These are phyloP conservation scores for Lysandra coridon DNA, from an alignment of 2,888 invertebrate genomes.

Conservation along the genomic window DNA sequence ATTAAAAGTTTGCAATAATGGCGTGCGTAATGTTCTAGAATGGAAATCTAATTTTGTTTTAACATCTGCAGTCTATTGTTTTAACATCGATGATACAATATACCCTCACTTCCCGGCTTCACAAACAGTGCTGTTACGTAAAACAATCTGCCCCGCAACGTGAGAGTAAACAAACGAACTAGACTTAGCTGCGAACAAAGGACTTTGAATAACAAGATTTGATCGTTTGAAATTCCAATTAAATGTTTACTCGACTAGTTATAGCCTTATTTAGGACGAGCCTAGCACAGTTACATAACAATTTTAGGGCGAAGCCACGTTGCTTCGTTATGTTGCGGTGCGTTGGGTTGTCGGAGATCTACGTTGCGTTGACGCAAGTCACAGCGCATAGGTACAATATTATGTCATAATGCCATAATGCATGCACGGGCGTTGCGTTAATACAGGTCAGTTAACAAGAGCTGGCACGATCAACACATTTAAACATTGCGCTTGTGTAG, in stretches of 20 bases:
- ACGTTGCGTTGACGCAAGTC: no score
- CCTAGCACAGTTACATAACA: not conserved
- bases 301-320: not conserved
- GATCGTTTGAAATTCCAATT: constrained; percentile 15
- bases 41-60: no score
- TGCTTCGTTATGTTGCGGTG: not conserved
- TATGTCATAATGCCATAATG: no score
- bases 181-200: constrained; percentile 4
- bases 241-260: constrained; percentile 6
- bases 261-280: not conserved
- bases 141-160: constrained; percentile 9
- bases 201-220: not conserved
- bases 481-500: no score
- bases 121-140: constrained; percentile 10
- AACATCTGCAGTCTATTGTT: not conserved
- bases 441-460: no score
- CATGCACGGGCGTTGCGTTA: no score
- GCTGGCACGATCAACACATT: no score
- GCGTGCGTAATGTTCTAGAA: no score
- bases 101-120: not conserved
- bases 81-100: not conserved
- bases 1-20: no score
- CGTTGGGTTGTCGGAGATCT: not conserved
- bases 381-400: no score
- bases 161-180: constrained; percentile 20